Conservation (phyloP, 35 echinoderm and acorn worm species). For the Ptychodera flava region DNA sequence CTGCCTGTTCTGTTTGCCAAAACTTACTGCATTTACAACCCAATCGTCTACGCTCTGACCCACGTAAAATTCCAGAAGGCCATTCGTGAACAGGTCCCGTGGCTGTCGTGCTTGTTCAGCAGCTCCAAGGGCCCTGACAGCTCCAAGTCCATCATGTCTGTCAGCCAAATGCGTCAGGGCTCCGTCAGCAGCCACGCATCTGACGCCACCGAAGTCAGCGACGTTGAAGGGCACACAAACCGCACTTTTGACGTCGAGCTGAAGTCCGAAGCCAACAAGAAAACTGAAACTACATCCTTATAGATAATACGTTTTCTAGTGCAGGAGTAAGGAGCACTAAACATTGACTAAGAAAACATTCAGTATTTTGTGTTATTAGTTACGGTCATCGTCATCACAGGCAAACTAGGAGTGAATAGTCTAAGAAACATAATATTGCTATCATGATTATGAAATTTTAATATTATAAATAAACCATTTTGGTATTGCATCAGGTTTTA, state of each 20-base stretch:
- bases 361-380: too few relatives aligned
- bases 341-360: too few relatives aligned
- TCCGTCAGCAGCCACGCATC: background rate
- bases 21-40: slow-evolving; percentile 77
- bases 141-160: background rate
- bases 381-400: too few relatives aligned
- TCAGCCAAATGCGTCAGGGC: background rate
- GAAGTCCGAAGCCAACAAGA: background rate
- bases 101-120: background rate
- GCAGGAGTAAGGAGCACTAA: too few relatives aligned
- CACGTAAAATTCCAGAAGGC: slow-evolving; percentile 69
- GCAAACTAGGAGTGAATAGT: too few relatives aligned
- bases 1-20: slow-evolving; percentile 75
- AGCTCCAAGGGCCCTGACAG: background rate
- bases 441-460: too few relatives aligned
- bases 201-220: background rate
- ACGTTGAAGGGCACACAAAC: background rate
- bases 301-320: too few relatives aligned
- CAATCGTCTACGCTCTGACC: slow-evolving; percentile 77
- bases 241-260: background rate
- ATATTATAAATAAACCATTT: too few relatives aligned
- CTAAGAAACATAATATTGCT: too few relatives aligned
- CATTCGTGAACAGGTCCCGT: background rate
- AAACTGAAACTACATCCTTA: too few relatives aligned
- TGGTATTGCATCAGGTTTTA: too few relatives aligned